Conservation (phyloP, 2,888 invertebrate species). For the Nemapogon koenigi region DNA sequence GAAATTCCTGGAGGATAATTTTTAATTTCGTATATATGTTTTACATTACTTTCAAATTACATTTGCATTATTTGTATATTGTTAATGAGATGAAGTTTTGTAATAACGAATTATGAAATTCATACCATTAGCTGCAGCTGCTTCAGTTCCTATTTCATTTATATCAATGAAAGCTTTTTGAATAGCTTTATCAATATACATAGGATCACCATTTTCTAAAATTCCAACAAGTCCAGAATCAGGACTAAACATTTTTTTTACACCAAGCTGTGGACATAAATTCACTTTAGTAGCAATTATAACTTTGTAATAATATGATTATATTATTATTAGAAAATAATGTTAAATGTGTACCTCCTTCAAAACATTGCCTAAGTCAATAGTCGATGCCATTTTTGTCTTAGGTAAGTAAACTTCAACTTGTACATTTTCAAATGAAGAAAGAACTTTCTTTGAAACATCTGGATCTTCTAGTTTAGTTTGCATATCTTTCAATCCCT, state of each 20-base stretch:
- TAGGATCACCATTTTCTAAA: background rate
- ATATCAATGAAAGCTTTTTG: constrained; percentile 1
- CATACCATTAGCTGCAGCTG: constrained; percentile 6
- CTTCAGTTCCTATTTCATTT: constrained; percentile 4
- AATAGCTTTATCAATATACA: background rate
- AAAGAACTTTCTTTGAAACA: constrained; percentile 14
- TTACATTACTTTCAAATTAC: too few species aligned
- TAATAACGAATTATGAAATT: too few species aligned
- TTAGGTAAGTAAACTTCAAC: constrained; percentile 23
- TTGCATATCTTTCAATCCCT: constrained; percentile 17
- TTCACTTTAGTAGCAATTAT: too few species aligned
- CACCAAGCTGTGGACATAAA: too few species aligned
- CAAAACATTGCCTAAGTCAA: constrained; percentile 21
- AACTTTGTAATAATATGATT: background rate
- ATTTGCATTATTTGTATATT: too few species aligned
- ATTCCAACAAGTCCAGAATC: constrained; percentile 2
- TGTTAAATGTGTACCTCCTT: constrained; percentile 20
- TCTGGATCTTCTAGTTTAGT: constrained; percentile 18
- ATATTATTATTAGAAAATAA: background rate
- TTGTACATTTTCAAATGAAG: constrained; percentile 11
- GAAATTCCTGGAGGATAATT: too few species aligned
- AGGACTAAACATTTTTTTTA: constrained; percentile 2
- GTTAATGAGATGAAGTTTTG: too few species aligned
- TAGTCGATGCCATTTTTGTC: constrained; percentile 18
- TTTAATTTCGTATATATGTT: too few species aligned